Evolutionary conservation across 2,797 vertebrate species (phyloP).

Genomic region (Enteromius trimaculatus): DNA sequence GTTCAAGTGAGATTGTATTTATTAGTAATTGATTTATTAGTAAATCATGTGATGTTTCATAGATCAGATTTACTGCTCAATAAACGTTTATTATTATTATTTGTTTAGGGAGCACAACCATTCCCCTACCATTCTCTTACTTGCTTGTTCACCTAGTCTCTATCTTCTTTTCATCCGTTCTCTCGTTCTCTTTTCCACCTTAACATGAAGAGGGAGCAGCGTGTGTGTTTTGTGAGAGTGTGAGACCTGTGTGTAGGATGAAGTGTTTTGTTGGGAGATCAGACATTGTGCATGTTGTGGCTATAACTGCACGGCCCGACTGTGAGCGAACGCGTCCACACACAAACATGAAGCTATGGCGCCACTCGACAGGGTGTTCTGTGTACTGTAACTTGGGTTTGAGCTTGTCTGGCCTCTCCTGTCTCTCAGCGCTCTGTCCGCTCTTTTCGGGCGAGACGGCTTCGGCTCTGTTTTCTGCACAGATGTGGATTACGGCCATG

Average conservation of each 20-base stretch:
- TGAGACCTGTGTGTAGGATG: slow-evolving; percentile 63
- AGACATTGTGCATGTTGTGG: slow-evolving; percentile 82
- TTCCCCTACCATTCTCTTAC: neutral
- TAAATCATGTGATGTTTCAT: too few species aligned
- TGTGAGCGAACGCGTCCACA: slow-evolving; percentile 43
- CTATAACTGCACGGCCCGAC: slow-evolving; percentile 77
- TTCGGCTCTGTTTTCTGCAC: slow-evolving; percentile 32
- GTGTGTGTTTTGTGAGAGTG: slow-evolving; percentile 52
- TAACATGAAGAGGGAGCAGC: slow-evolving; percentile 63
- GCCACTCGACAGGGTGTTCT: slow-evolving; percentile 28
- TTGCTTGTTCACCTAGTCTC: neutral
- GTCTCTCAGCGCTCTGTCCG: slow-evolving; percentile 56
- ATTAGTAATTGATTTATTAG: neutral
- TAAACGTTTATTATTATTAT: too few species aligned
- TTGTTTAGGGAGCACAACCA: neutral
- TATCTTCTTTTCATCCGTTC: neutral
- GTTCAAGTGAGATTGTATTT: neutral
- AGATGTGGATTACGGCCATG: neutral
- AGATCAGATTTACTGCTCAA: too few species aligned
- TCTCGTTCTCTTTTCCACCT: slow-evolving; percentile 63
- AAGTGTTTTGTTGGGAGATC: slow-evolving; percentile 74
- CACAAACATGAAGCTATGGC: slow-evolving; percentile 21
- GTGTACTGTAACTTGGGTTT: slow-evolving; percentile 39
- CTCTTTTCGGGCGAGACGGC: neutral
- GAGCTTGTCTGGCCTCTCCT: slow-evolving; percentile 45